Conservation (phyloP, 2,888 invertebrate genomes). For the Andrena bicolor region DNA sequence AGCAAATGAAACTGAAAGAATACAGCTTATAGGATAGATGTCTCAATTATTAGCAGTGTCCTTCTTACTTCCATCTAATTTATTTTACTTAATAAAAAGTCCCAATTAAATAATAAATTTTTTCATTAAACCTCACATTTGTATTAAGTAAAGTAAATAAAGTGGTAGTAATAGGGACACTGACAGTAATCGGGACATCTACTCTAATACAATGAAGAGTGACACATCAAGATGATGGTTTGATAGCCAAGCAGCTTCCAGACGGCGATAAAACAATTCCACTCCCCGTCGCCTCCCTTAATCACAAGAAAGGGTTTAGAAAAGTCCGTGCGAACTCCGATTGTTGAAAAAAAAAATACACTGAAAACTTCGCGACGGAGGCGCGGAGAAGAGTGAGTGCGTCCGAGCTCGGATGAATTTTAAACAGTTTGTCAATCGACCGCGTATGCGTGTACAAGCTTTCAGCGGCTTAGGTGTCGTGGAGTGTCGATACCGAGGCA, state of each 20-base stretch:
- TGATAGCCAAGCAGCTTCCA: conserved; percentile 29
- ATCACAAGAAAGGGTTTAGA: neutral
- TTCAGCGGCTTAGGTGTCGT: neutral
- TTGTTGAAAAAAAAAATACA: neutral
- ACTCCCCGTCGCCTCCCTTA: neutral
- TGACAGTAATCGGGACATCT: no score
- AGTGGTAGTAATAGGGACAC: no score
- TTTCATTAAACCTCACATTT: no score
- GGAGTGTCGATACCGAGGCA: neutral
- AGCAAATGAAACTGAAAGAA: neutral
- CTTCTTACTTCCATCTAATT: no score
- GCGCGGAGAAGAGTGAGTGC: neutral
- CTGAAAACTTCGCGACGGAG: neutral
- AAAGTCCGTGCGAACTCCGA: neutral
- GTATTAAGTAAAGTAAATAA: no score
- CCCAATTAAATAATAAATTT: no score
- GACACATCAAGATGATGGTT: conserved; percentile 30
- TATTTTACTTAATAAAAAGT: no score
- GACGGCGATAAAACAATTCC: conserved; percentile 25
- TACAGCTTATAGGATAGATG: neutral
- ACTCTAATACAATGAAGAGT: conserved; percentile 11
- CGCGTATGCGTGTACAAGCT: neutral
- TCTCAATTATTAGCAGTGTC: no score
- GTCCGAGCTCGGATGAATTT: neutral
- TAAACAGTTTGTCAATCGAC: conserved; percentile 8